Conservation (phyloP, 2,888 invertebrate species). For the Lithophane semibrunnea region DNA sequence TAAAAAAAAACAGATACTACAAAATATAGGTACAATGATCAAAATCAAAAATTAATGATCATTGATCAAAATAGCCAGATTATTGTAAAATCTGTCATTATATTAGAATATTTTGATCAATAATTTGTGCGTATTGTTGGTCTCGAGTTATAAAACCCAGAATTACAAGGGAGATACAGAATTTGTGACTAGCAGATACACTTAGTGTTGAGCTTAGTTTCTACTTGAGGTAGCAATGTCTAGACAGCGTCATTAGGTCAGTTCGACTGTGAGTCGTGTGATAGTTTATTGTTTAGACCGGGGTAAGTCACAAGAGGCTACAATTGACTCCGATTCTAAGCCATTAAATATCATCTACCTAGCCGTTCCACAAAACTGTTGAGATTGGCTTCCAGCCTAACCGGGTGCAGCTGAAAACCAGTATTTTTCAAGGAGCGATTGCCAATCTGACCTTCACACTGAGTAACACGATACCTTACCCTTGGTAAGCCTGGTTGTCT, state of each 20-base stretch:
- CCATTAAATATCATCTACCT: too few relatives aligned
- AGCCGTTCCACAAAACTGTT: neutral
- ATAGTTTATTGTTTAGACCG: conserved; percentile 1
- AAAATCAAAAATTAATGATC: too few relatives aligned
- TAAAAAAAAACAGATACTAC: too few relatives aligned
- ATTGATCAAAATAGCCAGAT: conserved; percentile 5
- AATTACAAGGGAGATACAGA: neutral
- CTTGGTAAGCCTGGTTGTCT: neutral
- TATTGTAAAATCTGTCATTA: conserved; percentile 2
- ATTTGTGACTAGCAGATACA: neutral
- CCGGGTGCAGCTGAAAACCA: too few relatives aligned
- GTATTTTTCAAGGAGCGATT: neutral
- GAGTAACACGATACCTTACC: neutral
- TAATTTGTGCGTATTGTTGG: neutral
- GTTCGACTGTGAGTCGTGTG: neutral
- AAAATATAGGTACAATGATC: too few relatives aligned
- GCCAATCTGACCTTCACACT: neutral
- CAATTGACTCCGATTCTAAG: neutral
- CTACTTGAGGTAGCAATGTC: neutral
- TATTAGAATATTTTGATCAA: conserved; percentile 6
- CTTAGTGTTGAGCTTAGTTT: conserved; percentile 10
- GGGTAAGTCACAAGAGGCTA: neutral
- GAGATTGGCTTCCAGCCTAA: neutral
- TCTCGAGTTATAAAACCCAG: neutral
- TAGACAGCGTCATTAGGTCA: conserved; percentile 7